Conservation (phyloP, 2,888 invertebrate genomes). For the Leptopilina drosophilae region DNA sequence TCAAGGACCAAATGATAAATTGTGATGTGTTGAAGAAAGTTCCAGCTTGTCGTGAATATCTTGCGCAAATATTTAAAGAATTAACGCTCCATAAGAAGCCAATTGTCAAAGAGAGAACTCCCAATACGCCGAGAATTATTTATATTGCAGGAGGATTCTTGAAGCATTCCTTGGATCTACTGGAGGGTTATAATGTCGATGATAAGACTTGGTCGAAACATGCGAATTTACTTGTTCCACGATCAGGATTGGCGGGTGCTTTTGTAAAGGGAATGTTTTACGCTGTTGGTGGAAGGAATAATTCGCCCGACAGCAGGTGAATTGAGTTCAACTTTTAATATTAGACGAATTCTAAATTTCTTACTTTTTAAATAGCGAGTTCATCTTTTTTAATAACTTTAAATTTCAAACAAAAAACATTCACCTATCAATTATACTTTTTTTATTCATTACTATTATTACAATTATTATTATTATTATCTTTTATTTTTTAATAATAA, state of each 20-base stretch:
- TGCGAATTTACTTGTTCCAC: conserved; percentile 89
- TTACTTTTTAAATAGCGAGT: too few relatives aligned
- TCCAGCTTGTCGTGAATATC: conserved; percentile 92
- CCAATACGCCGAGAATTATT: conserved; percentile 92
- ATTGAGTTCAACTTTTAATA: conserved; percentile 8
- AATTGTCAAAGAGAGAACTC: conserved; percentile 90
- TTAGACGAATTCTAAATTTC: too few relatives aligned
- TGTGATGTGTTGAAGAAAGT: conserved; percentile 92
- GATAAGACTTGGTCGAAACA: conserved; percentile 90
- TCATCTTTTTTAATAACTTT: too few relatives aligned
- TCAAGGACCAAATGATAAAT: conserved; percentile 93
- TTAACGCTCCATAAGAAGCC: conserved; percentile 92
- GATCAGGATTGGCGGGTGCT: conserved; percentile 92
- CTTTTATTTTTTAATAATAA: too few relatives aligned
- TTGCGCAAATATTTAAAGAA: conserved; percentile 94
- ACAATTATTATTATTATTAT: too few relatives aligned
- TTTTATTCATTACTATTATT: too few relatives aligned
- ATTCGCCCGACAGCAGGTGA: conserved; percentile 87
- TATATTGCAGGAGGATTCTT: conserved; percentile 95
- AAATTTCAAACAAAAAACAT: too few relatives aligned
- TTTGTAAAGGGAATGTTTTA: conserved; percentile 93
- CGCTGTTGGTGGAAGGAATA: conserved; percentile 95
- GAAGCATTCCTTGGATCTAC: conserved; percentile 89
- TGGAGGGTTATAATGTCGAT: conserved; percentile 93
- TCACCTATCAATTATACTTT: too few relatives aligned